Evolutionary conservation across 2,888 invertebrate species (phyloP), one percentile per base, ranked within the genome.

Genomic region (Prenolepis imparis): DNA sequence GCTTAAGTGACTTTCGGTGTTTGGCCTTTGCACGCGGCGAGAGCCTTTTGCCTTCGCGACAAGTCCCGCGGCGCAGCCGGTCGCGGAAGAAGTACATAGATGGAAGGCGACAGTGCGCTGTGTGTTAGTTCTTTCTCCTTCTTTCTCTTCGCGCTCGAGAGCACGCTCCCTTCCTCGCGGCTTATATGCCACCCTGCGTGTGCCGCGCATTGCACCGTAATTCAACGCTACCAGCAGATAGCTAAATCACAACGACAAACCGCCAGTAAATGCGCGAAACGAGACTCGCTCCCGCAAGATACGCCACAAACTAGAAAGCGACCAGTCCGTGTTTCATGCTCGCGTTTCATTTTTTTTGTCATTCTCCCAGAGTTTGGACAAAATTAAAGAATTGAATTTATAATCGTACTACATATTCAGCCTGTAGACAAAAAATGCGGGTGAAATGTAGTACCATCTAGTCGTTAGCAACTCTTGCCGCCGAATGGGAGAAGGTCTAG

Each of bases 1-100:
- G 91, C 93, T 93, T 94, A 94, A 94, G 94, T 94, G 94, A 94
- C 93, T 94, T 94, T 94, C 91, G 93, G 92, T 94, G 94, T 94
- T 93, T 93, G 91, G 90, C 90, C 91, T 89, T 91, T 89, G 89
- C 87, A 80, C 89, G 87, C 88, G 84, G 87, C 84, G 83, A 90
- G 91, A 91, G 90, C 89, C 91, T 91, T 89, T 91, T 87, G 90
- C 91, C 87, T 91, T 88, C 87, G 88, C 92, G 91, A 91, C 91
- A 90, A 90, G 89, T 84, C 86, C 86, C 85, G 89, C 88, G 88
- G 86, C 75, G 77, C 74, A 73, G 74, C 77, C 77, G 36, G 75
- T 82, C 80, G 82, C 83, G 83, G 83, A 84, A 68, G 70, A 83
- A 82, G 85, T 84, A 82, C 73, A 85, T 83, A 86, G 87, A 86